Conservation (phyloP, 37 sponge, comb jelly and placozoan species). For the Diacarnus erythraeanus region DNA sequence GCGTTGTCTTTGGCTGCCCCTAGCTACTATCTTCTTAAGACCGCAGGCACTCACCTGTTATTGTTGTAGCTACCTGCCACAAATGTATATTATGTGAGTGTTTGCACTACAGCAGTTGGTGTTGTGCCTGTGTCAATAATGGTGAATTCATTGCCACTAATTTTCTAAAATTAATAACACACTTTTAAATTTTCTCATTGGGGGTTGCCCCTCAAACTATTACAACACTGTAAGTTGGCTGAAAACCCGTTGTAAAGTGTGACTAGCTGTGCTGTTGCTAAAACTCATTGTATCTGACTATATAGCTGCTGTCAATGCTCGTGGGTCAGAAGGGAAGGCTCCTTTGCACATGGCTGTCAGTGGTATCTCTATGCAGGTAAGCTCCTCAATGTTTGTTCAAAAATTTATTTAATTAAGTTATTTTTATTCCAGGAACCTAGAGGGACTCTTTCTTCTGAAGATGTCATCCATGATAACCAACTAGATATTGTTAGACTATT, state of each 20-base stretch:
- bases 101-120: too few species aligned
- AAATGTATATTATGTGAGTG: too few species aligned
- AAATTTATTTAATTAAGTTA: not conserved
- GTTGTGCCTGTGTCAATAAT: too few species aligned
- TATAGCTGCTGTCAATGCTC: slow-evolving; percentile 18
- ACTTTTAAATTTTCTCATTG: too few species aligned
- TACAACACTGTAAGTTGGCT: too few species aligned
- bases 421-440: slow-evolving; percentile 16
- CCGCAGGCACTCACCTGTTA: not conserved
- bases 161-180: too few species aligned
- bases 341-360: slow-evolving; percentile 44
- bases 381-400: not conserved
- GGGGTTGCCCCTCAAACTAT: too few species aligned
- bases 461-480: slow-evolving; percentile 30
- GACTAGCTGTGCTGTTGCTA: not conserved
- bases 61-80: not conserved
- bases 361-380: slow-evolving; percentile 11
- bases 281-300: too few species aligned
- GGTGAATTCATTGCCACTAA: too few species aligned
- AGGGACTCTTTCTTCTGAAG: not conserved
- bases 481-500: slow-evolving; percentile 55
- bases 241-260: too few species aligned
- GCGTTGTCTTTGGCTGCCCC: too few species aligned
- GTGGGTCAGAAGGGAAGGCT: slow-evolving; percentile 7
- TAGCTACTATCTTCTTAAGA: not conserved